A percentile compares a stretch with the other conserved stretches of the same genome.
phyloP scores from a whole-genome alignment of 1,140 invertebrate genomes.

The Diachasmimorpha longicaudata region DNA sequence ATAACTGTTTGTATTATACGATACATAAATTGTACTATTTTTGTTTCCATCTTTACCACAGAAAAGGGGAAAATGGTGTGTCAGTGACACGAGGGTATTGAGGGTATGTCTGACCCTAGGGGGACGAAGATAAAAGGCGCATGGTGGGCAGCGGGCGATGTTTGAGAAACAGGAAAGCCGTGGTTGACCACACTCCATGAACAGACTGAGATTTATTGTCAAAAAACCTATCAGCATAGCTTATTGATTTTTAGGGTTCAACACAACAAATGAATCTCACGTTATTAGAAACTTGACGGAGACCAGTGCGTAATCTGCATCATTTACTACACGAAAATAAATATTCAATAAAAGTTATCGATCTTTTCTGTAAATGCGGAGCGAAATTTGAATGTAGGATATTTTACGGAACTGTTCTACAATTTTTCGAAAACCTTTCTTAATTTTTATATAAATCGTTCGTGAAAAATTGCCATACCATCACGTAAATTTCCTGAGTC shows the following conservation, averaged over 20 bases:
- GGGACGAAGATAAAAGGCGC: conserved; percentile 3
- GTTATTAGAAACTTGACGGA: no score
- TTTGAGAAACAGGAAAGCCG: neutral
- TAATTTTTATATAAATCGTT: no score
- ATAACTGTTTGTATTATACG: neutral
- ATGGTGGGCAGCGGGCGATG: conserved; percentile 10
- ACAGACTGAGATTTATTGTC: neutral
- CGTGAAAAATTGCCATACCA: no score
- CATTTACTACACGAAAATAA: no score
- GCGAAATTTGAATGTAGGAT: no score
- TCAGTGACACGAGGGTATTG: conserved; percentile 32
- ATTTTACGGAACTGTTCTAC: no score
- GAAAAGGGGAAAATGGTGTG: conserved; percentile 16
- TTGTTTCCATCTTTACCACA: neutral
- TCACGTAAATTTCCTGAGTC: no score
- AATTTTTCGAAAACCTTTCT: no score
- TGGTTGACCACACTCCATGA: neutral
- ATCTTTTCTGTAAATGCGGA: no score
- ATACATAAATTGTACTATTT: neutral
- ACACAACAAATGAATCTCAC: no score
- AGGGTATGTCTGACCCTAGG: conserved; percentile 14
- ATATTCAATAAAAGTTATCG: no score
- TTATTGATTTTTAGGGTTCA: neutral
- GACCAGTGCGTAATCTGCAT: no score
- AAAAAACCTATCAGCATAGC: neutral